These are phyloP conservation scores for Patiria miniata DNA, from an alignment of 35 echinoderm and acorn worm species.

Conservation along the genomic window DNA sequence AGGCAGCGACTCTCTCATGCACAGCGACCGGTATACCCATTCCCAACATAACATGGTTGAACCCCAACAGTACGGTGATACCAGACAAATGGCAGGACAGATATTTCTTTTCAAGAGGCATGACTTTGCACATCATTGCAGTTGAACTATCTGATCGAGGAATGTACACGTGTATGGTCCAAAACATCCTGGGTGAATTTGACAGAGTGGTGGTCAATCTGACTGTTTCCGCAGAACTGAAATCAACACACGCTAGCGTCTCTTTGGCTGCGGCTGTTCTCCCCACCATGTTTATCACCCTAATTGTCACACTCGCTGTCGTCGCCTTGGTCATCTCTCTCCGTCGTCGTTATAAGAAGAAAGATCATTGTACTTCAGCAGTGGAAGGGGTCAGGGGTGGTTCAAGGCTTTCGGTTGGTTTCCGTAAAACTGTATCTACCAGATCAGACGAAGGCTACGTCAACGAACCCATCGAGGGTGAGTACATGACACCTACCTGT, in stretches of 20 bases:
- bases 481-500: too few relatives aligned
- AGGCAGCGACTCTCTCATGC: not conserved
- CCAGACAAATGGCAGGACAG: not conserved
- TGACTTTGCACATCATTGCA: not conserved
- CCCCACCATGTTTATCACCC: not conserved
- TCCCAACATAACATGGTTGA: not conserved
- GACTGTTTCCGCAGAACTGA: not conserved
- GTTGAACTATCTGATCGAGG: not conserved
- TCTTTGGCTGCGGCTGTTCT: not conserved
- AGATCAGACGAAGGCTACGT: too few relatives aligned
- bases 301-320: not conserved
- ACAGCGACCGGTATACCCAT: not conserved
- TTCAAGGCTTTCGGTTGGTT: too few relatives aligned
- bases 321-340: not conserved
- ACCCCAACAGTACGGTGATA: not conserved
- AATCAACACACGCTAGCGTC: not conserved
- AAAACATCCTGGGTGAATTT: not conserved
- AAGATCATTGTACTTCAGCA: too few relatives aligned
- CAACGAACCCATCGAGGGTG: too few relatives aligned
- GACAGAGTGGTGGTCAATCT: not conserved
- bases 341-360: not conserved
- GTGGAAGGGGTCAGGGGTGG: too few relatives aligned
- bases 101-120: not conserved
- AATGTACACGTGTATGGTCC: constrained; percentile 3
- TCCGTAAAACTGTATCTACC: too few relatives aligned